phyloP scores from a whole-genome alignment of 2,797 vertebrate species.

The Clamator glandarius region DNA sequence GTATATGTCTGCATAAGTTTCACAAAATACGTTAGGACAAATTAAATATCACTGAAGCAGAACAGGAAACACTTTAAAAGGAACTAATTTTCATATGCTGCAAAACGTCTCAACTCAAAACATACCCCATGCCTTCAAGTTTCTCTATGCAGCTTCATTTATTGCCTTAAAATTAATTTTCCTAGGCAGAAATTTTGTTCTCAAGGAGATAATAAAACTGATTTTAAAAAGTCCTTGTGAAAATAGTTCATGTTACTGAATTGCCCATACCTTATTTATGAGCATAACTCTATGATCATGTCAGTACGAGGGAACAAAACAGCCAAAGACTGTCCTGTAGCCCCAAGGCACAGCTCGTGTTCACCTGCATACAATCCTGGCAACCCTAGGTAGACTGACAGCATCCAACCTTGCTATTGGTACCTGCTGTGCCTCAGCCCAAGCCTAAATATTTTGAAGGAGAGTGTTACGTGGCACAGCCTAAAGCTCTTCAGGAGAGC shows the following conservation, averaged over 20 bases:
- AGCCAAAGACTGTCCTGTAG: background rate
- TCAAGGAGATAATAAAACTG: background rate
- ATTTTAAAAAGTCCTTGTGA: background rate
- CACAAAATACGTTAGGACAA: background rate
- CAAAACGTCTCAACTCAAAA: background rate
- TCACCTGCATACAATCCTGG: background rate
- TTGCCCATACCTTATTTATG: background rate
- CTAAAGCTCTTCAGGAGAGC: background rate
- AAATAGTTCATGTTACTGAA: background rate
- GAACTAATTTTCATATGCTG: background rate
- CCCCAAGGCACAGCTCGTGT: accelerated
- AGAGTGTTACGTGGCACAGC: background rate
- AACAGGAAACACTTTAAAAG: background rate
- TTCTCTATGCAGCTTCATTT: background rate
- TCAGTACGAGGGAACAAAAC: background rate
- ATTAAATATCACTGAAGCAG: background rate
- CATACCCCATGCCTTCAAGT: background rate
- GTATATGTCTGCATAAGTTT: background rate
- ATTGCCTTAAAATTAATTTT: background rate
- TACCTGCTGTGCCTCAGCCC: background rate
- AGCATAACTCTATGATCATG: background rate
- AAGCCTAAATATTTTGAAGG: background rate
- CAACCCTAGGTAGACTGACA: background rate
- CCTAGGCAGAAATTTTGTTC: accelerated
- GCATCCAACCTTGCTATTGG: background rate